A percentile compares a stretch with the other conserved stretches of the same genome.
phyloP scores from a whole-genome alignment of 2,113 vertebrate species.

The Shinisaurus crocodilurus region DNA sequence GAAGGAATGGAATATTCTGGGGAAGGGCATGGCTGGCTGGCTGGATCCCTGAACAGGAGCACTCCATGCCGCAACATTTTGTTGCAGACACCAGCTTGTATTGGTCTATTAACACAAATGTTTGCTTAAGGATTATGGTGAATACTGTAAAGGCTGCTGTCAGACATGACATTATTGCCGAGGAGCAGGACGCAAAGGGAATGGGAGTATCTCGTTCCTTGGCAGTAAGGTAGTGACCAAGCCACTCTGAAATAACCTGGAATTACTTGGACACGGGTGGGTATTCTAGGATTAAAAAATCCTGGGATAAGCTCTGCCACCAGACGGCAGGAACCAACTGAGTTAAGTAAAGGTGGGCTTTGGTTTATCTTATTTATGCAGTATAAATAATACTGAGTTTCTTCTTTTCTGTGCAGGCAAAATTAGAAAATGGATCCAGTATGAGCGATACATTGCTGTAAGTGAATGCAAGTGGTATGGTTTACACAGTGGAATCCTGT shows the following conservation, averaged over 20 bases:
- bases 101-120: neutral
- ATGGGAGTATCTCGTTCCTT: neutral
- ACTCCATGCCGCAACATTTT: neutral
- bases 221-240: neutral
- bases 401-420: conserved; percentile 84
- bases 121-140: neutral
- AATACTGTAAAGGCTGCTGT: neutral
- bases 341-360: neutral
- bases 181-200: neutral
- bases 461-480: conserved; percentile 59
- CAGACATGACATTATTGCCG: neutral
- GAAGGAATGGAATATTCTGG: neutral
- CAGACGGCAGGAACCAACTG: neutral
- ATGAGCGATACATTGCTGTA: conserved; percentile 84
- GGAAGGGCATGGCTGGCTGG: neutral
- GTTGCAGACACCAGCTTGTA: neutral
- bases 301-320: neutral
- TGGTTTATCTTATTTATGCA: too few relatives aligned
- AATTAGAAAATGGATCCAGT: conserved; percentile 83
- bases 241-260: neutral
- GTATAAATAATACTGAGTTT: neutral
- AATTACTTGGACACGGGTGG: neutral
- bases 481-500: neutral
- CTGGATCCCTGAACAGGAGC: neutral
- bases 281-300: neutral